A percentile compares a stretch with the other conserved stretches of the same genome.
Conservation (phyloP, 2,113 vertebrate genomes). For the Acanthisitta chloris region DNA sequence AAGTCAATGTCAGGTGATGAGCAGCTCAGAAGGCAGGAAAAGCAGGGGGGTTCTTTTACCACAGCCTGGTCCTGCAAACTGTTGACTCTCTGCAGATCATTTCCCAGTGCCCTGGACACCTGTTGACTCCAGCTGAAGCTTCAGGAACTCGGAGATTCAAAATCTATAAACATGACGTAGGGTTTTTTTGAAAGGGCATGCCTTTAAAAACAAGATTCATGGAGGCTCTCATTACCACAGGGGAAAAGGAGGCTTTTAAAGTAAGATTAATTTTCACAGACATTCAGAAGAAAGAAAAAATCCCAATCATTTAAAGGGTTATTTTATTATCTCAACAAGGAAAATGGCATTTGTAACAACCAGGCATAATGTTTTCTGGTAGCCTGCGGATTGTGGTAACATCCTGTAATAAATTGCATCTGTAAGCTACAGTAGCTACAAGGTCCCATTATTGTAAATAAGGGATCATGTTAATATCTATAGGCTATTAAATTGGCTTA, state of each 20-base stretch:
- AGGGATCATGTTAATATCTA: constrained; percentile 67
- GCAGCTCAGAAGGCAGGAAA: background rate
- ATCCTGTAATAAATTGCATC: constrained; percentile 69
- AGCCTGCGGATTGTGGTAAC: constrained; percentile 45
- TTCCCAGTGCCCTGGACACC: background rate
- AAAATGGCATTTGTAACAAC: constrained; percentile 57
- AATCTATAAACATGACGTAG: background rate
- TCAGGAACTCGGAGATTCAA: background rate
- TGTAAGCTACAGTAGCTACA: constrained; percentile 48
- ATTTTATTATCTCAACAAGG: constrained; percentile 63
- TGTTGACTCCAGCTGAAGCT: constrained; percentile 20
- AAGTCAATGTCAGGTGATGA: background rate
- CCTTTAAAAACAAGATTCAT: constrained; percentile 37
- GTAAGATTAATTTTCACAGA: constrained; percentile 57
- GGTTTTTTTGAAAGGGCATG: background rate
- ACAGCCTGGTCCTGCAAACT: background rate
- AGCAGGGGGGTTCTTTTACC: background rate
- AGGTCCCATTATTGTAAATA: constrained; percentile 63
- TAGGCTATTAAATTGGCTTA: constrained; percentile 60
- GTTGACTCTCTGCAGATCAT: background rate
- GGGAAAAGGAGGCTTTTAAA: constrained; percentile 59
- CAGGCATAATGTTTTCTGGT: constrained; percentile 45
- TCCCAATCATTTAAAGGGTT: constrained; percentile 41
- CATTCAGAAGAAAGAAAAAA: constrained; percentile 44
- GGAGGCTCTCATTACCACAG: constrained; percentile 4